phyloP scores from a whole-genome alignment of 2,797 vertebrate species.

The Neostethus bicornis region DNA sequence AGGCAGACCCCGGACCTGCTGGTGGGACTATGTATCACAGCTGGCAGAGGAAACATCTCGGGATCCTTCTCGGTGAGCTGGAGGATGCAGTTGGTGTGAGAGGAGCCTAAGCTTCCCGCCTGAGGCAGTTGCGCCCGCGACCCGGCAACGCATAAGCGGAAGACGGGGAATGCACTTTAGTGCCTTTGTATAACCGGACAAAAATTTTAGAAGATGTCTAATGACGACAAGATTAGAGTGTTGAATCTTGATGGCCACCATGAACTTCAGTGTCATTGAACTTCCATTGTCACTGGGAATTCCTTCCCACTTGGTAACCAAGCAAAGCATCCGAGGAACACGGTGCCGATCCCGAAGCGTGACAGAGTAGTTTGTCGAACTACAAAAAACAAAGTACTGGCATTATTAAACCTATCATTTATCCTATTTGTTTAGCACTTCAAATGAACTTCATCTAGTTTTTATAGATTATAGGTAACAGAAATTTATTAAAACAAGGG shows the following conservation, averaged over 20 bases:
- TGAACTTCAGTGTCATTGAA: too few relatives aligned
- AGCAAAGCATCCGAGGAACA: conserved; percentile 26
- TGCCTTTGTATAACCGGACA: too few relatives aligned
- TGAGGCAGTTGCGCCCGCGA: too few relatives aligned
- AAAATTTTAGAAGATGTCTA: not conserved
- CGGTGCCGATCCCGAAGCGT: conserved; percentile 17
- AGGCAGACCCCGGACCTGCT: too few relatives aligned
- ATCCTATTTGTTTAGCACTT: conserved; percentile 10
- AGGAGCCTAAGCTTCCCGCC: too few relatives aligned
- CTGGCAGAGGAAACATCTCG: too few relatives aligned
- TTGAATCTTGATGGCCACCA: conserved; percentile 12
- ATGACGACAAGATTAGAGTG: not conserved
- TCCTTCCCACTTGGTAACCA: conserved; percentile 15
- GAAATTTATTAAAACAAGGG: not conserved
- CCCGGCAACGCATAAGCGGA: too few relatives aligned
- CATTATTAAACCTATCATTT: not conserved
- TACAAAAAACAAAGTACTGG: conserved; percentile 1
- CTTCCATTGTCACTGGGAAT: not conserved
- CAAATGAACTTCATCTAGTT: conserved; percentile 7
- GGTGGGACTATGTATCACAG: too few relatives aligned
- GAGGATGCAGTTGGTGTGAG: too few relatives aligned
- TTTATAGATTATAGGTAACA: not conserved
- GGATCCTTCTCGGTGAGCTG: too few relatives aligned
- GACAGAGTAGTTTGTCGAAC: conserved; percentile 38
- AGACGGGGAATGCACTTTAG: too few relatives aligned